These are phyloP conservation scores for Ethmia dodecea DNA, from an alignment of 2,888 invertebrate species.

Conservation along the genomic window DNA sequence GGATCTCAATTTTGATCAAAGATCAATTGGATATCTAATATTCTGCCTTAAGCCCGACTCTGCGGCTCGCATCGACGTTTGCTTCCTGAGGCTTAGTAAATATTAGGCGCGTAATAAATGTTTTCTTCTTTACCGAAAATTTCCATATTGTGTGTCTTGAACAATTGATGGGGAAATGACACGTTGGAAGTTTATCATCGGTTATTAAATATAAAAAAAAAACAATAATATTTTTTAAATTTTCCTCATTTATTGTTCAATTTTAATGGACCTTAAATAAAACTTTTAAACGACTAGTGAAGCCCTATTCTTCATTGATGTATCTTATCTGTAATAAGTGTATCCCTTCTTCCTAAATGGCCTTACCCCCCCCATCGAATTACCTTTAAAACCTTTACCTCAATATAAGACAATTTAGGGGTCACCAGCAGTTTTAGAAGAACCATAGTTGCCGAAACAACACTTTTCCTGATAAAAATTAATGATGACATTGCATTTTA, in stretches of 20 bases:
- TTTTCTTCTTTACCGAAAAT: constrained; percentile 62
- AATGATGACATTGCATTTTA: constrained; percentile 73
- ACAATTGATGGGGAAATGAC: constrained; percentile 50
- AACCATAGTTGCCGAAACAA: constrained; percentile 42
- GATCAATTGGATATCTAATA: no score
- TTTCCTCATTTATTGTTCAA: constrained; percentile 45
- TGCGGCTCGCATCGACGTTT: constrained; percentile 64
- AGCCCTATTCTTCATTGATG: constrained; percentile 58
- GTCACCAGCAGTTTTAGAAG: constrained; percentile 59
- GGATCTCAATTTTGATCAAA: no score
- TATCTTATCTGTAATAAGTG: constrained; percentile 59
- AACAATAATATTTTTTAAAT: constrained; percentile 3
- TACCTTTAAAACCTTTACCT: constrained; percentile 33
- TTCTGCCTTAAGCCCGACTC: constrained; percentile 6
- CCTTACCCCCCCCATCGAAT: constrained; percentile 32
- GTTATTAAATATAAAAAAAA: background rate
- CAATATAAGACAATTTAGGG: constrained; percentile 52
- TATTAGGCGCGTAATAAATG: constrained; percentile 76
- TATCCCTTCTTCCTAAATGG: constrained; percentile 42
- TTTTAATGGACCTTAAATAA: constrained; percentile 28
- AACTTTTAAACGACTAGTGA: constrained; percentile 39
- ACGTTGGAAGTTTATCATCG: no score
- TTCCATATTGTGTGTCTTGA: constrained; percentile 45
- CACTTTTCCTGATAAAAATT: constrained; percentile 68
- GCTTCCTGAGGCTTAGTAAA: constrained; percentile 73